phyloP scores from a whole-genome alignment of 2,888 invertebrate genomes.

The Volucella inflata region DNA sequence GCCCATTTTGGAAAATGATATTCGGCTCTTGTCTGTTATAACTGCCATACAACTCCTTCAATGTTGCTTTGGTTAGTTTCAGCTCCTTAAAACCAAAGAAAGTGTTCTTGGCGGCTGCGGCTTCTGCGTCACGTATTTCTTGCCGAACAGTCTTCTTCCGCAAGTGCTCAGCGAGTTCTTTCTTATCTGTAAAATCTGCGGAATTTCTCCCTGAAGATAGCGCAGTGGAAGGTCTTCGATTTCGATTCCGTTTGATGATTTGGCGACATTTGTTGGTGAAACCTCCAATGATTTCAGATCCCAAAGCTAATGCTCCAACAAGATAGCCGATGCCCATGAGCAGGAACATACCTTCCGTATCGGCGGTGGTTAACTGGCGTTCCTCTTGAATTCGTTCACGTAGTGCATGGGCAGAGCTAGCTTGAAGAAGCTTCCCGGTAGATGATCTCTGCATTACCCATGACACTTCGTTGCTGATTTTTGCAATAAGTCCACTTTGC shows the following conservation, averaged over 20 bases:
- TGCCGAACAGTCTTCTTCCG: constrained; percentile 47
- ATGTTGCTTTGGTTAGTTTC: constrained; percentile 81
- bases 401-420: constrained; percentile 84
- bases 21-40: constrained; percentile 77
- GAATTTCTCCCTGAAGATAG: constrained; percentile 80
- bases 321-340: constrained; percentile 89
- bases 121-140: constrained; percentile 16
- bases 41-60: constrained; percentile 81
- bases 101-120: constrained; percentile 65
- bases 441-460: constrained; percentile 89
- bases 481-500: constrained; percentile 88
- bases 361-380: constrained; percentile 90
- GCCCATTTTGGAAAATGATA: constrained; percentile 76
- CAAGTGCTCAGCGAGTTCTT: constrained; percentile 61
- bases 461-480: constrained; percentile 88
- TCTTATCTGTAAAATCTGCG: constrained; percentile 20
- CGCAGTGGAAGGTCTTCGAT: constrained; percentile 77
- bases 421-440: constrained; percentile 87
- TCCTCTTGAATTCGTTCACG: constrained; percentile 86
- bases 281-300: constrained; percentile 90
- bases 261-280: constrained; percentile 86
- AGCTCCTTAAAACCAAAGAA: constrained; percentile 81
- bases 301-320: constrained; percentile 86
- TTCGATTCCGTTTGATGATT: constrained; percentile 80
- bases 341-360: constrained; percentile 93